Base-by-base conservation (phyloP, 2,797 vertebrate genomes). In the Danio jaintianensis region DNA sequence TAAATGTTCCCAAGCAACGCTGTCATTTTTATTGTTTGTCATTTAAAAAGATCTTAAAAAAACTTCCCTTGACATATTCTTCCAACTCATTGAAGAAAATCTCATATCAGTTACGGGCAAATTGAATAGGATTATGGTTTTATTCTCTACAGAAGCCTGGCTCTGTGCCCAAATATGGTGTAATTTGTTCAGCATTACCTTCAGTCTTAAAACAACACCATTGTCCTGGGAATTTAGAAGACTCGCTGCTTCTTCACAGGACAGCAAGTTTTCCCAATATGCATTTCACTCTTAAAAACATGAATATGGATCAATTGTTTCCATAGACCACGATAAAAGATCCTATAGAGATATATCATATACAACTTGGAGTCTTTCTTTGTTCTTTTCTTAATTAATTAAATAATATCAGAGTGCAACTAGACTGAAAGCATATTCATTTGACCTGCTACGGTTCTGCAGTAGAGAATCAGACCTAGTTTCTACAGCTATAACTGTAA, bases 61-160 rank as follows among this genome's bases (percentile, higher is more conserved):
- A 16, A 29, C 18, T 68, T 42, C 61, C 59, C 63, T 75, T 69
- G 29, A 70, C n/a, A 81, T 45, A 81, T 58, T 77, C 62, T 83
- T 58, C 66, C 71, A 72, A 80, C 81, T 84, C 68, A 82, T 66
- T 61, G 47, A 77, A 84, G 71, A 80, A 74, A 77, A 79, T 81
- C 75, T 70, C 72, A 81, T 82, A 84, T 83, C 77, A 78, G 80
- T 85, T 82, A 83, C 72, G 76, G 73, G 48, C 52, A 88, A 85
- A 85, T 77, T 80, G 79, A 85, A 81, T 62, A 63, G 82, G 83
- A 85, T 81, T 82, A 87, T 87, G 71, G 80, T 78, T 80, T 85
- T 83, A 84, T 84, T 83, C 53, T 77, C 47, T 80, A 84, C 56
- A 76, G 67, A 80, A 74, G 67, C 50, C 67, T 84, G 75, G 84